Base-by-base conservation (phyloP, 2,113 vertebrate species). In the Pyrgilauda ruficollis region DNA sequence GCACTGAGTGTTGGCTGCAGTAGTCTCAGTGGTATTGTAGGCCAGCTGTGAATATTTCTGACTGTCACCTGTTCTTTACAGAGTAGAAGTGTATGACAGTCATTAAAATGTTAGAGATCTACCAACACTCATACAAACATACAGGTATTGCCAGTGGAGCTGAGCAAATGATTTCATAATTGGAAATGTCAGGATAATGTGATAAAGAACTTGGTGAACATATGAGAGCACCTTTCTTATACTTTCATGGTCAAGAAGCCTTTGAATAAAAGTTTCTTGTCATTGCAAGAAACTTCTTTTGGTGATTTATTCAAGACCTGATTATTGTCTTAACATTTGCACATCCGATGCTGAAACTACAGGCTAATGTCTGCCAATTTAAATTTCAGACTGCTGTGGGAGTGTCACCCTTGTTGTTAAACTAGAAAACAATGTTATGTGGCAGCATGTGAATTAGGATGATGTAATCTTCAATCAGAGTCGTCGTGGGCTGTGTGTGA, bases 381-480 rank as follows among this genome's bases (percentile, higher is more conserved):
- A 55, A 61, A 87, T 96, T 96, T 91, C 74, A 35, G 95, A 85
- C 90, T 95, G 67, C 66, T 73, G 67, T 95, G 69, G 58, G 90
- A 94, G 49, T 39, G 19, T 94, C 72, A 67, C 64, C 67, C 72
- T 94, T 78, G 74, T 75, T 93, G 83, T 68, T 97, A 87, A 89
- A 87, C 83, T 88, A 90, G 87, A 62, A 94, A 89, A 94, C 74
- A 79, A 62, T 94, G 46, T 81, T 91, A 66, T 78, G 53, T 85
- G 76, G 58, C 74, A 85, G 93, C 67, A 61, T 91, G 95, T 91
- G 87, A 81, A 93, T 64, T 90, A 67, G 90, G 69, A n/a, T 94
- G 46, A 90, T 86, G 52, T 89, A 85, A 94, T 94, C 90, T 79
- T 64, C 37, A 50, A 4, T 73, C n/a, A 47, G 73, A 87, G 83